A percentile compares a stretch with the other conserved stretches of the same genome.
Conservation (phyloP, 1,140 invertebrate genomes). For the Trichomalopsis sarcophagae region DNA sequence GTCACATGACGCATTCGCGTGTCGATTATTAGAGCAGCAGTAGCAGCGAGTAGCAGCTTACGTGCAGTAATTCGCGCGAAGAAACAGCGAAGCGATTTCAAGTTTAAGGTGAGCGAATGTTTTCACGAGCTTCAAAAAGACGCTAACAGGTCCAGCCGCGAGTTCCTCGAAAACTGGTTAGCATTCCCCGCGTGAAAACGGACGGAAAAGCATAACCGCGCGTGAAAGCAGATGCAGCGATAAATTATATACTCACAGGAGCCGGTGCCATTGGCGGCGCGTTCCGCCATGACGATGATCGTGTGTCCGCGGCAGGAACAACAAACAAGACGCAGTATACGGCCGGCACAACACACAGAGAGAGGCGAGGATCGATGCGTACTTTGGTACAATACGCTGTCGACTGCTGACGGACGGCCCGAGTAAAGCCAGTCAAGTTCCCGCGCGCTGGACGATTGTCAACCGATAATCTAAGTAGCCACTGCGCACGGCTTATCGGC, state of each 20-base stretch:
- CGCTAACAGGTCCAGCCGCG: too few relatives aligned
- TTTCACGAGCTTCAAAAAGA: too few relatives aligned
- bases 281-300: neutral
- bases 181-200: neutral
- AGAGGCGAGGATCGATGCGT: too few relatives aligned
- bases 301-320: neutral
- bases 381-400: neutral
- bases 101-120: too few relatives aligned
- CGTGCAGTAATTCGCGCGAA: neutral
- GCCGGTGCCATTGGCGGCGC: neutral
- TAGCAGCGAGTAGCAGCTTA: neutral
- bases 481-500: neutral
- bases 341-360: too few relatives aligned
- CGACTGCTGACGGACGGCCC: neutral
- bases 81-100: neutral
- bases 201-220: neutral
- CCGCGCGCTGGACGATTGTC: neutral
- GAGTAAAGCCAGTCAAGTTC: neutral
- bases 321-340: too few relatives aligned
- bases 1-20: constrained; percentile 11
- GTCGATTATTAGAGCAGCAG: neutral
- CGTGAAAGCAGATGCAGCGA: neutral
- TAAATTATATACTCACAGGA: neutral
- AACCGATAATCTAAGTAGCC: neutral
- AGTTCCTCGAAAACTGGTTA: too few relatives aligned